Evolutionary conservation across 1,140 invertebrate species (phyloP), one percentile per base, ranked within the genome.

Genomic region (Wasmannia auropunctata): DNA sequence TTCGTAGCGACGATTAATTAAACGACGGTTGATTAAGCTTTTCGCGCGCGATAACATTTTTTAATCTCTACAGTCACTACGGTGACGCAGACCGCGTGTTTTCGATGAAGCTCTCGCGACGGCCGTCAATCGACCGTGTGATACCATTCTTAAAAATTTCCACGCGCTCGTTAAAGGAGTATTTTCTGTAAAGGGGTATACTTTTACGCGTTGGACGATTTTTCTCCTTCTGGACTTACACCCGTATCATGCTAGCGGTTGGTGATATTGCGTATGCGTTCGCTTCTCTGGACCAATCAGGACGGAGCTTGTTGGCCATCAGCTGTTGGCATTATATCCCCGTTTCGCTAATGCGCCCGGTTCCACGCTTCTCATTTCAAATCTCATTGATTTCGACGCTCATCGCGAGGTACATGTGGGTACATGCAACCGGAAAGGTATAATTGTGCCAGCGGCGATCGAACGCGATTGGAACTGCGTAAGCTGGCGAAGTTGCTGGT

Each of bases 341-440:
- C 34, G 22, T 74, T 56, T 34, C 49, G 49, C 69, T 16, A 54
- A 74, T 1, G 16, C 14, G 0, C 11, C 6, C 25, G 25, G 25
- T 65, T 69, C 40, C 40, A 25, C 40, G 28, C 16, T 76, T 2
- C n/a, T 43, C 65, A n/a, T 74, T 40, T 54, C 11, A 54, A 54
- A 31, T 63, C 40, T 31, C 54, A 62, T 63, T 22, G 58, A 43
- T 63, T 65, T 40, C 11, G 28, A 77, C 40, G 60, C 7, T 31
- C 37, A 31, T 63, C n/a, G 40, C 11, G 65, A 54, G n/a, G 31
- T 75, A 22, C n/a, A n/a, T n/a, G 25, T n/a, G n/a, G n/a, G n/a
- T n/a, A n/a, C n/a, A n/a, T n/a, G n/a, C n/a, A 63, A 65, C 72
- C 58, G 72, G 67, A 83, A 88, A 60, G 75, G 65, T 58, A 40